Conservation (phyloP, 2,888 invertebrate species). For the Hemaris fuciformis region DNA sequence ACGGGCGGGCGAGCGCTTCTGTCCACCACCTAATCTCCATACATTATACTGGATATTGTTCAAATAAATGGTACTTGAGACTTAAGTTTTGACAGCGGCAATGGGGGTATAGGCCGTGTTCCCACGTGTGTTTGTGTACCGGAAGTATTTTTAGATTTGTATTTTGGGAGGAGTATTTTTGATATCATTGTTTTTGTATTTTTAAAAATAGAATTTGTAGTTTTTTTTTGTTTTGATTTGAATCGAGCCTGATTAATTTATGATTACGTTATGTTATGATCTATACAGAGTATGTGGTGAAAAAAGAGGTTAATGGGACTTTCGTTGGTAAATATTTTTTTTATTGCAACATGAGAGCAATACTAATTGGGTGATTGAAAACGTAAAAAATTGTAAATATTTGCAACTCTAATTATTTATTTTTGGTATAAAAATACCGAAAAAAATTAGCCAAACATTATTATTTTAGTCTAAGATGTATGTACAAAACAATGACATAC, state of each 20-base stretch:
- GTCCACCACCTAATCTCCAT: conserved; percentile 80
- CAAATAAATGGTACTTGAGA: conserved; percentile 77
- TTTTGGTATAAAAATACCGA: no score
- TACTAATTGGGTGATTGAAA: no score
- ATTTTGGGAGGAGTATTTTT: not conserved
- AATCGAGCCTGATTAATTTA: not conserved
- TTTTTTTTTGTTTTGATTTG: not conserved
- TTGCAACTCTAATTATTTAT: no score
- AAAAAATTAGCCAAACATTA: no score
- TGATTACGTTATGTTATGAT: no score
- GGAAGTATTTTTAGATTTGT: not conserved
- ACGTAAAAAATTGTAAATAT: no score
- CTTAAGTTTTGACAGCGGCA: conserved; percentile 65
- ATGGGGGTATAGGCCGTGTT: conserved; percentile 21
- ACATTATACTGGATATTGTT: conserved; percentile 75
- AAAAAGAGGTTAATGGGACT: no score
- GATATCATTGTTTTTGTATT: not conserved
- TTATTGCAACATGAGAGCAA: no score
- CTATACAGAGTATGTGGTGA: no score
- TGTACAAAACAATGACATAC: no score
- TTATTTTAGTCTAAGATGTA: no score
- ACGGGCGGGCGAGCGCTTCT: conserved; percentile 66
- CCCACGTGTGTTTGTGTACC: not conserved
- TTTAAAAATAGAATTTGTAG: not conserved
- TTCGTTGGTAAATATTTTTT: no score